Base-by-base conservation (phyloP, 1,140 invertebrate species). In the Pseudomyrmex dendroicus region DNA sequence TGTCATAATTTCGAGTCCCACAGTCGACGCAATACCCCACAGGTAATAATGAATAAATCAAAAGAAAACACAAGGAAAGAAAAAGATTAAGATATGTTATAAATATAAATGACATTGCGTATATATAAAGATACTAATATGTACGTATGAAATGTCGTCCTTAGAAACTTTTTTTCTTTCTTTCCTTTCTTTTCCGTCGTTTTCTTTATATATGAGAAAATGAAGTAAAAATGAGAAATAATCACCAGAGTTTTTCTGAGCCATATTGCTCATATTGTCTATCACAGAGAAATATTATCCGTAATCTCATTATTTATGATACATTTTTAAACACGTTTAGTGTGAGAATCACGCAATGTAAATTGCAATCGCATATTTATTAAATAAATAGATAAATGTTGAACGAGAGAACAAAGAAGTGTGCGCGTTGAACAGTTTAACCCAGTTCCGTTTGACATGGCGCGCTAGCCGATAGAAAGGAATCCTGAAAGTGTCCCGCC, bases 21-120 rank as follows among this genome's bases (percentile, higher is more conserved):
- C 76, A 56, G 88, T 74, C 22, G 89, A 91, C 25, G 91, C 91
- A 56, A 84, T 86, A 68, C 90, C 91, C 48, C 90, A 89, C 73
- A 83, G 73, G 90, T 91, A 77, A 89, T 12, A 7, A 2, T 5
- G 5, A 82, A 72, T 63, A 56, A 52, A 4, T 12, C 10, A 73
- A 17, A n/a, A 70, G 50, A 56, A 54, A 35, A 54, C 22, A 20
- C 2, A 13, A 25, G 22, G 48, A 57, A 25, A 52, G 2, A 13
- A 76, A 13, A 10, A 46, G 20, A 15, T 22, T 1, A 46, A 1
- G 10, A 8, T 15, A 20, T 1, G 12, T 17, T 13, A 22, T 54
- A 13, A 25, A 20, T 68, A 35, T 35, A 35, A 35, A 35, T 0
- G 35, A 35, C 35, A 35, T 5, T 0, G 35, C 35, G 35, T 35